Conservation (phyloP, 2,113 vertebrate genomes). For the Puma concolor region DNA sequence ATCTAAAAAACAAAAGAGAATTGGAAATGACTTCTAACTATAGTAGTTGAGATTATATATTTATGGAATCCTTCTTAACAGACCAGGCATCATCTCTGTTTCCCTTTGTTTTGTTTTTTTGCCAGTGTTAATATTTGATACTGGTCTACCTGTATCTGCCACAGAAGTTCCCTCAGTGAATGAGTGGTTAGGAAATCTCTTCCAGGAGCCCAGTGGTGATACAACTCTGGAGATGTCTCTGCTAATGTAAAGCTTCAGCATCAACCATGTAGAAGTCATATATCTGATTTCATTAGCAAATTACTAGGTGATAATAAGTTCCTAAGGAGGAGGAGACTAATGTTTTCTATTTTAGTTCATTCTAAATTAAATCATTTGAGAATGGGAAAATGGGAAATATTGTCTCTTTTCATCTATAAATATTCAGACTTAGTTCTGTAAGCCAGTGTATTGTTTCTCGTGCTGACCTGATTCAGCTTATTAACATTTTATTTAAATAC, state of each 20-base stretch:
- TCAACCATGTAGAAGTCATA: neutral
- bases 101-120: neutral
- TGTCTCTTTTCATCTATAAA: neutral
- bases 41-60: neutral
- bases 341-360: constrained; percentile 39
- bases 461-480: constrained; percentile 10
- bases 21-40: neutral
- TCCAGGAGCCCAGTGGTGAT: neutral
- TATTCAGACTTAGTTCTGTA: neutral
- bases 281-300: constrained; percentile 36
- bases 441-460: neutral
- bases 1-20: neutral
- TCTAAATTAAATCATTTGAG: constrained; percentile 7
- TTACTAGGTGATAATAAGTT: neutral
- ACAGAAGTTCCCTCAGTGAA: neutral
- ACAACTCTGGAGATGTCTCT: neutral
- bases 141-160: neutral
- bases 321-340: neutral
- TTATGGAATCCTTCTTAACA: neutral
- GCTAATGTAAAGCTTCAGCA: neutral
- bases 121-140: neutral
- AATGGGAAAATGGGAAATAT: constrained; percentile 22
- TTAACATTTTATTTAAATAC: constrained; percentile 37
- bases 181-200: neutral
- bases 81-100: neutral